phyloP scores from a whole-genome alignment of 2,113 vertebrate species.

The Bungarus multicinctus region DNA sequence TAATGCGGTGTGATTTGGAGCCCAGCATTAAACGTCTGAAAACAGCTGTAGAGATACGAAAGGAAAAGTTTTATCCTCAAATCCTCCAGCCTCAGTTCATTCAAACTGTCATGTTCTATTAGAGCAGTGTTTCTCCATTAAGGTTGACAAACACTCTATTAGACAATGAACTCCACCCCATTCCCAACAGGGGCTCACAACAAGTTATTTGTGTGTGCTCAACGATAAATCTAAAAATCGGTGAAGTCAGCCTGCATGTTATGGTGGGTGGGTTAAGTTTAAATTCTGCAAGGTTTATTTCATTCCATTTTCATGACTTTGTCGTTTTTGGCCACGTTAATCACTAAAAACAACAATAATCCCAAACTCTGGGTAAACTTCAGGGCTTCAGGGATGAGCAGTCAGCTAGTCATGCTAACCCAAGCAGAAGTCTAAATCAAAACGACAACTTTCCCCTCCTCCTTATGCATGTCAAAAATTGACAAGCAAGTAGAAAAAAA shows the following conservation, averaged over 20 bases:
- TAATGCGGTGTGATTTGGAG: neutral
- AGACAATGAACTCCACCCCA: neutral
- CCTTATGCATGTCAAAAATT: neutral
- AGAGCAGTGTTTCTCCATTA: too few species aligned
- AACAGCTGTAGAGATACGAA: neutral
- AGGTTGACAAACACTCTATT: too few species aligned
- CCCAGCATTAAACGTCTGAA: neutral
- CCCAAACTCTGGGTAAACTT: neutral
- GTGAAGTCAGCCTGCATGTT: neutral
- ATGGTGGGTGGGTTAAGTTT: neutral
- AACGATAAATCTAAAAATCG: neutral
- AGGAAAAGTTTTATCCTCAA: neutral
- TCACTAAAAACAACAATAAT: neutral
- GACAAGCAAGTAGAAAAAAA: neutral
- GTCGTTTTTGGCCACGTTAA: neutral
- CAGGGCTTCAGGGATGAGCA: neutral
- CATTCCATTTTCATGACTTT: neutral
- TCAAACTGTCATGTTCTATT: neutral
- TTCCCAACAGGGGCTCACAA: neutral
- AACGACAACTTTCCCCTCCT: neutral
- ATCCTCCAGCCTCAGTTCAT: neutral
- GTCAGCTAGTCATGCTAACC: neutral
- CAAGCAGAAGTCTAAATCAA: neutral
- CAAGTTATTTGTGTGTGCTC: neutral
- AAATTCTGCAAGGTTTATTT: neutral